Evolutionary conservation across 2,113 vertebrate genomes (phyloP), one percentile per base, ranked within the genome.

Genomic region (Neotragus pygmaeus): DNA sequence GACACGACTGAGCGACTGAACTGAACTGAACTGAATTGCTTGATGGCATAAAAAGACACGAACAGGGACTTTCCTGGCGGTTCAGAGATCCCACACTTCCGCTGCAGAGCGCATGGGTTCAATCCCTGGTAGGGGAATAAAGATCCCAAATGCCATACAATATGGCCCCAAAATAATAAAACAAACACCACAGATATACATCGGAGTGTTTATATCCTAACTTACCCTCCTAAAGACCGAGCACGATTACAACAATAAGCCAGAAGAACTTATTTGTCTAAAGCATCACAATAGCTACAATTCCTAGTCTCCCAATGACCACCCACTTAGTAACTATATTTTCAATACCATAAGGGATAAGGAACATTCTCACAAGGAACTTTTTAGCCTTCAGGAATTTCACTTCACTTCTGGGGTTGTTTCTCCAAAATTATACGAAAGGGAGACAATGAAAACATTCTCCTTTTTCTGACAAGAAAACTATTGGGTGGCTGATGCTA

Each of bases 401-500:
- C 33, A 25, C 43, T 36, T 49, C 23, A 13, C 39, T 86, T 17
- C 55, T 49, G n/a, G 55, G 57, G 90, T 43, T 55, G 47, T 84
- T 91, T 90, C 49, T 95, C 28, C 6, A 9, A 70, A 49, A 75
- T 4, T 70, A 12, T 43, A 70, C 6, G 23, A 58, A 73, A 91
- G 4, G 33, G 36, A 30, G 28, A n/a, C 73, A 53, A 36, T 80
- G 73, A 47, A 53, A 93, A 96, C 30, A 90, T 1, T 91, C 86
- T 82, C 30, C 30, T 75, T 83, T 87, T 77, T 75, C 86, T 94
- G 53, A 90, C 70, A 93, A 51, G 19, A 94, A 93, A 92, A 55
- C 47, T n/a, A 47, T 0, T n/a, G 19, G 36, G 75, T 53, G 3
- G 53, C 73, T 84, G 58, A 43, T 36, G 14, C 27, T 47, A 45